These are phyloP conservation scores for Ophthalmolycus amberensis DNA, from an alignment of 2,113 vertebrate genomes.

Conservation along the genomic window DNA sequence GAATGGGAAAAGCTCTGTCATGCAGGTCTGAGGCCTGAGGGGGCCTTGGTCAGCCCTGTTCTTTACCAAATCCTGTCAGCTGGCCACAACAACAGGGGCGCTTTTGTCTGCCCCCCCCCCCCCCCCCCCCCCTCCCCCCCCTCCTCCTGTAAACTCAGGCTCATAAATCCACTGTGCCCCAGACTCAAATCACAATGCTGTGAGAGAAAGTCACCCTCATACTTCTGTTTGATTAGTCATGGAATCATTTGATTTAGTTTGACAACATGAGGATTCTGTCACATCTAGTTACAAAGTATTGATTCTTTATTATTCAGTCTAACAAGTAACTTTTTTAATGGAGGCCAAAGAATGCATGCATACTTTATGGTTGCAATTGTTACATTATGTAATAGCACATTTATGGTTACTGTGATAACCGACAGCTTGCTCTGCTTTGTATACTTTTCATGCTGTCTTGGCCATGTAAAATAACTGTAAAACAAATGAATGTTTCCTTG, in stretches of 20 bases:
- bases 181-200: background rate
- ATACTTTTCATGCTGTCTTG: background rate
- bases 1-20: conserved; percentile 40
- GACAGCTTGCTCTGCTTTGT: background rate
- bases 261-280: background rate
- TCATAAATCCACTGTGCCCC: background rate
- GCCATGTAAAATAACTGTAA: too few species aligned
- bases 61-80: conserved; percentile 57
- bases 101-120: conserved; percentile 55
- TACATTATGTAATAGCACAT: background rate
- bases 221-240: background rate
- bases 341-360: background rate
- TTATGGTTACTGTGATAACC: background rate
- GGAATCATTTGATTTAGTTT: background rate
- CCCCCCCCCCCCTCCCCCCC: too few species aligned
- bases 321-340: background rate
- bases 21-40: conserved; percentile 23
- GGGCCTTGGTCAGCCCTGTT: conserved; percentile 21
- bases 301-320: background rate
- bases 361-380: background rate
- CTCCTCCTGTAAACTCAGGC: conserved; percentile 13
- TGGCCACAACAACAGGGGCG: conserved; percentile 46
- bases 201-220: background rate
- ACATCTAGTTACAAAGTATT: too few species aligned
- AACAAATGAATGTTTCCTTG: too few species aligned